Evolutionary conservation across 2,888 invertebrate species (phyloP).

Genomic region (Oegoconia quadripuncta): DNA sequence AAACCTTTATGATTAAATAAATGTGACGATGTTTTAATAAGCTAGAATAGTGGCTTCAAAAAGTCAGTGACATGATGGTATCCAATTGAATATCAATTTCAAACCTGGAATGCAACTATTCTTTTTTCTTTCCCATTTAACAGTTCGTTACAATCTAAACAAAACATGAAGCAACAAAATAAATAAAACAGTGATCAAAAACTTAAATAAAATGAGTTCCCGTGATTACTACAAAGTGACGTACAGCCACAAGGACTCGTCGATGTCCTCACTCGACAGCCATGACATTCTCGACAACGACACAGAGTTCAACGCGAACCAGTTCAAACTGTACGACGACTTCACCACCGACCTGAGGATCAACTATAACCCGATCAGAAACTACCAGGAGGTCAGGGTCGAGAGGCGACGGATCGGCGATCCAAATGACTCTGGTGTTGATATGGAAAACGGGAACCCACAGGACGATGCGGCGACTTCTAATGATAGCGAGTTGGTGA

Average conservation of each 20-base stretch:
- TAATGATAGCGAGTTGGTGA: slow-evolving; percentile 70
- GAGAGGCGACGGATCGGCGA: slow-evolving; percentile 44
- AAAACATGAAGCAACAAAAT: slow-evolving; percentile 4
- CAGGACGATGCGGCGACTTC: slow-evolving; percentile 50
- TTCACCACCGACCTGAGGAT: slow-evolving; percentile 67
- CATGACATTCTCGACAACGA: slow-evolving; percentile 64
- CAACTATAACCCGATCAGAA: slow-evolving; percentile 57
- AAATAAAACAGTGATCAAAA: slow-evolving; percentile 17
- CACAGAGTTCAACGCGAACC: slow-evolving; percentile 71
- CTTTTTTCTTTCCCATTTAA: no score
- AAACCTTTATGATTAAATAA: no score
- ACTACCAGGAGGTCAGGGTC: slow-evolving; percentile 43
- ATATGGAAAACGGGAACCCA: slow-evolving; percentile 70
- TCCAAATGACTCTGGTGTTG: slow-evolving; percentile 69
- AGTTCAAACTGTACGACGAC: slow-evolving; percentile 71
- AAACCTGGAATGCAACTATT: slow-evolving; percentile 36
- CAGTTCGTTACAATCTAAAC: background rate
- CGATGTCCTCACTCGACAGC: slow-evolving; percentile 38
- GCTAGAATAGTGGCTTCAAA: background rate
- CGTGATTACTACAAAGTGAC: slow-evolving; percentile 68
- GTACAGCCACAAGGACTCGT: slow-evolving; percentile 46
- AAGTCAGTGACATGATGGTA: slow-evolving; percentile 34
- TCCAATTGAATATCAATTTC: slow-evolving; percentile 45
- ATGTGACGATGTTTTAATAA: no score
- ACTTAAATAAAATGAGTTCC: slow-evolving; percentile 49